These are phyloP conservation scores for Trichonephila inaurata DNA, from an alignment of 1,140 invertebrate genomes.

Conservation along the genomic window DNA sequence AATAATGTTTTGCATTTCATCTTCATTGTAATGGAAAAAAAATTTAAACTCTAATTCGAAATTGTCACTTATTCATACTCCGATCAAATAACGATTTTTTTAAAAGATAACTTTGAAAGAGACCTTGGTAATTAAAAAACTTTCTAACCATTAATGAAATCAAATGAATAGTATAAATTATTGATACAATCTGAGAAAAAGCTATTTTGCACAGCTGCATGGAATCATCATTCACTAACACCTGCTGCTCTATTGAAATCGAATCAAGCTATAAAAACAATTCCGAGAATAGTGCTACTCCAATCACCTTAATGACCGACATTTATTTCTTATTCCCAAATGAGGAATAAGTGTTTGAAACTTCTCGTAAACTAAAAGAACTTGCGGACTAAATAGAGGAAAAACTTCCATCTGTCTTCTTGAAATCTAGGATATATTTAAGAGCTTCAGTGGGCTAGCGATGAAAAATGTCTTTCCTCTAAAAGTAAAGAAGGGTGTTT, in stretches of 20 bases:
- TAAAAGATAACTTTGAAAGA: too few relatives aligned
- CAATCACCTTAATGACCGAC: slow-evolving; percentile 1
- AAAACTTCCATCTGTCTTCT: not conserved
- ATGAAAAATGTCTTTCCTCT: not conserved
- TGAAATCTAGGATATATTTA: too few relatives aligned
- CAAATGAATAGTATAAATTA: slow-evolving; percentile 9
- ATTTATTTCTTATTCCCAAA: not conserved
- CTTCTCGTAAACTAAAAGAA: not conserved
- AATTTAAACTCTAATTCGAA: too few relatives aligned
- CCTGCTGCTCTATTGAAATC: slow-evolving; percentile 16
- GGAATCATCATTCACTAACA: not conserved
- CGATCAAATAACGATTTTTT: too few relatives aligned
- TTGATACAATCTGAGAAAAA: slow-evolving; percentile 3
- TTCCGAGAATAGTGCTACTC: not conserved
- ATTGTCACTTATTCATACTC: too few relatives aligned
- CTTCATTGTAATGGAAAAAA: too few relatives aligned
- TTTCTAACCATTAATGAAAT: not conserved
- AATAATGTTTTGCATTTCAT: too few relatives aligned
- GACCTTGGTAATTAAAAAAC: not conserved
- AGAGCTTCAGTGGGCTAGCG: not conserved
- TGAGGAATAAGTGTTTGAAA: not conserved
- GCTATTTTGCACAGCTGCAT: slow-evolving; percentile 9
- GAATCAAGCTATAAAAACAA: not conserved
- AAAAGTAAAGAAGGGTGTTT: not conserved
- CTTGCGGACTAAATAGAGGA: too few relatives aligned